Base-by-base conservation (phyloP, 30 jellyfish, hydroid and myxozoan species). In the Rhopilema esculentum region DNA sequence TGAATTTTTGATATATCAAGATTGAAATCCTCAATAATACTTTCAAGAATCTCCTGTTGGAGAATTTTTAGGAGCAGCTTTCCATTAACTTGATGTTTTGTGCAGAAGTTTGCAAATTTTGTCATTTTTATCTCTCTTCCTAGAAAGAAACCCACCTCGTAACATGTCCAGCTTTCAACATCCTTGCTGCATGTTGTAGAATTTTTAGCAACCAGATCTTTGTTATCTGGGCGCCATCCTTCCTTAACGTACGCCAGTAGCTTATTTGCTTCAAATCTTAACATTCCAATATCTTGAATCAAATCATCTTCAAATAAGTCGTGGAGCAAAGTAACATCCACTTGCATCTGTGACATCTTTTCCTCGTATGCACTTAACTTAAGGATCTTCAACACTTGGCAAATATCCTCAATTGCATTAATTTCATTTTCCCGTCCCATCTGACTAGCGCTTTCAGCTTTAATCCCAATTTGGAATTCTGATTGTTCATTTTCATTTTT, bases 101-200 rank as follows among this genome's bases (percentile, higher is more conserved):
- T 48, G 61, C 86, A 76, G 50, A 76, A 76, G 52, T 76, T 30
- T 12, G 86, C 86, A 51, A 76, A 76, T 23, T 76, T 28, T 1
- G 72, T 69, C 86, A 76, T 23, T 16, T 51, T 76, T 50, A 76
- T 76, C 15, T 62, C 86, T 24, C 24, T 71, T 15, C 75, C 22
- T 28, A 76, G 25, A 30, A 16, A 25, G 0, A 20, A 33, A 16
- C 23, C 74, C 25, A 76, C 86, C 7, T 76, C 75, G 0, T 15
- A 9, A 32, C 0, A 15, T 74, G 74, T 51, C 86, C 86, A 76
- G 19, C 15, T 23, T 23, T 66, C n/a, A 4, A 24, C n/a, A 63
- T 63, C 77, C n/a, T 49, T 21, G 24, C 51, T 49, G 25, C 57
- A 27, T 8, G 19, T 17, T 4, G 1, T 20, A 27, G 53, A n/a